A percentile compares a stretch with the other conserved stretches of the same genome.
phyloP scores from a whole-genome alignment of 2,888 invertebrate genomes.

The Mythimna pallens region DNA sequence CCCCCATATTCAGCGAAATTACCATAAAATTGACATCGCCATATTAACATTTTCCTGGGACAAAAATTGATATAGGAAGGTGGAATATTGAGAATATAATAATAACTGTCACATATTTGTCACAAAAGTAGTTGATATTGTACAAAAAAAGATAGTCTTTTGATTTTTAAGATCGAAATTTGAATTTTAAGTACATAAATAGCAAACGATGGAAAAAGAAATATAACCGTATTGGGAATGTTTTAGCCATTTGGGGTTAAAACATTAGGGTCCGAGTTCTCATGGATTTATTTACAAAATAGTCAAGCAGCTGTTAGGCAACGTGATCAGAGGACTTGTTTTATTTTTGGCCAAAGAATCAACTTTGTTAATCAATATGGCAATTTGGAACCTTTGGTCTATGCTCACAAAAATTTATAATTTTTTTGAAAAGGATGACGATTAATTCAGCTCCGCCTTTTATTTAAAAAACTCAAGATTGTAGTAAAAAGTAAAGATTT shows the following conservation, averaged over 20 bases:
- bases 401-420: too few relatives aligned
- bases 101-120: slow-evolving; percentile 9
- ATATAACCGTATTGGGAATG: background rate
- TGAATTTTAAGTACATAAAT: background rate
- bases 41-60: slow-evolving; percentile 16
- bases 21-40: slow-evolving; percentile 46
- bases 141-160: background rate
- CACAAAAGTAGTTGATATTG: background rate
- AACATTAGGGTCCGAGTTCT: too few relatives aligned
- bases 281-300: too few relatives aligned
- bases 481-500: background rate
- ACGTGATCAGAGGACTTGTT: too few relatives aligned
- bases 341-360: too few relatives aligned
- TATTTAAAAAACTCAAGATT: background rate
- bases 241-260: too few relatives aligned
- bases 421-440: too few relatives aligned
- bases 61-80: background rate
- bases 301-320: too few relatives aligned
- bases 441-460: background rate
- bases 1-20: slow-evolving; percentile 46
- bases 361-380: too few relatives aligned
- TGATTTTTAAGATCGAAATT: too few relatives aligned
- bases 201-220: too few relatives aligned
- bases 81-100: background rate
- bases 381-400: too few relatives aligned